These are phyloP conservation scores for Acrossocheilus wenchowensis DNA, from an alignment of 2,797 vertebrate species.

Conservation along the genomic window DNA sequence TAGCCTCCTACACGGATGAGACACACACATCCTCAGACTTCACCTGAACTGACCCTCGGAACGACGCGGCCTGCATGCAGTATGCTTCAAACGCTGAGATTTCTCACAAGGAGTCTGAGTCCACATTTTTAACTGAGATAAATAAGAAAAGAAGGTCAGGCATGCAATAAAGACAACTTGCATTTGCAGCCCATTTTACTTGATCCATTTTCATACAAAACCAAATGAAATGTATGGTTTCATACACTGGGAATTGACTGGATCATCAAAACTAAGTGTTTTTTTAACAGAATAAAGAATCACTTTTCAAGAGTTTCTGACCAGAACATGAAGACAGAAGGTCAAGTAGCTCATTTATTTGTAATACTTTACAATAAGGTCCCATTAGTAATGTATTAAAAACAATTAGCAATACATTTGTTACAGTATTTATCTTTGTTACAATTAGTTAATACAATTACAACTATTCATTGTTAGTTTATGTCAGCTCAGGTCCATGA, in stretches of 20 bases:
- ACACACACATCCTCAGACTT: slow-evolving; percentile 30
- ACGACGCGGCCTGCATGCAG: background rate
- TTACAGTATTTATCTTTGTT: no score
- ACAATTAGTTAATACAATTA: no score
- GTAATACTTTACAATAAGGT: background rate
- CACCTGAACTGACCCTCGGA: slow-evolving; percentile 30
- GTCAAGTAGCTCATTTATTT: background rate
- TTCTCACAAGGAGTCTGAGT: background rate
- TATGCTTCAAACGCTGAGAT: background rate
- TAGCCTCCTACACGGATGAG: slow-evolving; percentile 50
- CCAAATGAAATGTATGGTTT: background rate
- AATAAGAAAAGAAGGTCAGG: background rate
- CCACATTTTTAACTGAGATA: background rate
- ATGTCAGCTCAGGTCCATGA: background rate
- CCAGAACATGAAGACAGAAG: background rate
- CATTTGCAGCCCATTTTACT: background rate
- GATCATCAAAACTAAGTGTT: background rate
- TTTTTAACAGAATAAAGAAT: no score
- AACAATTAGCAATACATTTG: no score
- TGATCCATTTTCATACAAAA: background rate
- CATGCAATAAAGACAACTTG: background rate
- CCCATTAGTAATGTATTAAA: background rate
- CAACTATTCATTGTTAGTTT: background rate
- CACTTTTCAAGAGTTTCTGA: slow-evolving; percentile 9
- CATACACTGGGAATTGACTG: background rate